Evolutionary conservation across 2,888 invertebrate species (phyloP).

Genomic region (Isotomurus palustris): DNA sequence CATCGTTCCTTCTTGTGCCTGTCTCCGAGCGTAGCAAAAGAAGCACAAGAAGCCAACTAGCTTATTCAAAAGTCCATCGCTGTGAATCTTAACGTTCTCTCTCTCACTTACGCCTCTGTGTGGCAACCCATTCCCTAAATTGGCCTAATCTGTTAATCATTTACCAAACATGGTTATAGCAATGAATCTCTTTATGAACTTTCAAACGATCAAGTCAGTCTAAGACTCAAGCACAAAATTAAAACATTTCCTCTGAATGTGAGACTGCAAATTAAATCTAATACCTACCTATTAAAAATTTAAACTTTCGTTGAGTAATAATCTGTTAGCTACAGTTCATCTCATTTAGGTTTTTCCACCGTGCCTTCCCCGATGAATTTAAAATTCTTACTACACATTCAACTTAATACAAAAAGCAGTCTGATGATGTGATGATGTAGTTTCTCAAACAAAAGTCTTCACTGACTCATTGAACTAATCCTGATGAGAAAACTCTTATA

Average conservation of each 20-base stretch:
- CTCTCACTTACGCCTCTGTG: slow-evolving; percentile 3
- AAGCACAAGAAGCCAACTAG: neutral
- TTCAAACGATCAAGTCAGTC: neutral
- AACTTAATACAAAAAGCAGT: too few relatives aligned
- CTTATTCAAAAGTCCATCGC: neutral
- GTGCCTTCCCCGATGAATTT: too few relatives aligned
- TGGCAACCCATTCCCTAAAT: slow-evolving; percentile 1
- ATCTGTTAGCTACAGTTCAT: too few relatives aligned
- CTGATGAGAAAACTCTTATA: too few relatives aligned
- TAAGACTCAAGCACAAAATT: neutral
- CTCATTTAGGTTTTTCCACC: too few relatives aligned
- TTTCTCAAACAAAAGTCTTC: too few relatives aligned
- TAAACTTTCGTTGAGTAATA: too few relatives aligned
- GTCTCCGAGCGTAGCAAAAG: too few relatives aligned
- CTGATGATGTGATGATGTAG: too few relatives aligned
- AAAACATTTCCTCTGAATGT: neutral
- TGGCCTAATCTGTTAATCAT: neutral
- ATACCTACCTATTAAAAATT: neutral
- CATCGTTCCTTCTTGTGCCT: neutral
- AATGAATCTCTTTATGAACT: neutral
- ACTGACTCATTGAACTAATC: too few relatives aligned
- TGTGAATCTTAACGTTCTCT: neutral
- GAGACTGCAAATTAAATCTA: too few relatives aligned
- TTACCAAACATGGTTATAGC: neutral
- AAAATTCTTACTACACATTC: too few relatives aligned